Evolutionary conservation across 2,113 vertebrate genomes (phyloP).

Genomic region (Callipepla californica): DNA sequence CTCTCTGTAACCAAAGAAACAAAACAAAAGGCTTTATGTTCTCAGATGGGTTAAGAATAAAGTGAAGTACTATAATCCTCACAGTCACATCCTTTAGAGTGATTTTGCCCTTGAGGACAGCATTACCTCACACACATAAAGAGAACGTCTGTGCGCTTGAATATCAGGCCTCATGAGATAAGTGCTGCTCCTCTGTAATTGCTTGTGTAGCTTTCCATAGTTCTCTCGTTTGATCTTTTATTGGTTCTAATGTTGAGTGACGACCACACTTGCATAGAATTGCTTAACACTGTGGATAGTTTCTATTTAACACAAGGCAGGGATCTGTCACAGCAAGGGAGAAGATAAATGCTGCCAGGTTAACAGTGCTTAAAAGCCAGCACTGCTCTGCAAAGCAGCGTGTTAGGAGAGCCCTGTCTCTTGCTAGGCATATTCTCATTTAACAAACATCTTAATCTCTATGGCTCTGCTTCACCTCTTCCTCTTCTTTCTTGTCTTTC

Average conservation of each 20-base stretch:
- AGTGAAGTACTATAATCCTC: conserved; percentile 5
- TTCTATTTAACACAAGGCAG: not conserved
- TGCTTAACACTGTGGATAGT: not conserved
- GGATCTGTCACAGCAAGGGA: not conserved
- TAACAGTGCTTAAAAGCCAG: not conserved
- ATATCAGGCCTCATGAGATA: conserved; percentile 1
- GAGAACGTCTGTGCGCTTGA: not conserved
- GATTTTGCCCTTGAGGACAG: conserved; percentile 17
- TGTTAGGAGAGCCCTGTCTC: not conserved
- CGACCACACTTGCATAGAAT: not conserved
- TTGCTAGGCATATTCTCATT: not conserved
- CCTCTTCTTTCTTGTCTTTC: not conserved
- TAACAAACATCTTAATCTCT: not conserved
- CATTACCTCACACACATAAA: conserved; percentile 20
- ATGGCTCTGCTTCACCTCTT: not conserved
- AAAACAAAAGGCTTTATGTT: conserved; percentile 29
- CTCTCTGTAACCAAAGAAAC: not conserved
- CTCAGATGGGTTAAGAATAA: not conserved
- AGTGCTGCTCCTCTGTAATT: not conserved
- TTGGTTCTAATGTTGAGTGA: not conserved
- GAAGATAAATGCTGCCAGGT: not conserved
- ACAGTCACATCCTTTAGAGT: not conserved
- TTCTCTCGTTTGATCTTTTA: not conserved
- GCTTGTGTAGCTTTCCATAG: not conserved
- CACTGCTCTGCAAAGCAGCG: not conserved